Conservation (phyloP, 2,888 invertebrate species). For the Ariolimax columbianus region DNA sequence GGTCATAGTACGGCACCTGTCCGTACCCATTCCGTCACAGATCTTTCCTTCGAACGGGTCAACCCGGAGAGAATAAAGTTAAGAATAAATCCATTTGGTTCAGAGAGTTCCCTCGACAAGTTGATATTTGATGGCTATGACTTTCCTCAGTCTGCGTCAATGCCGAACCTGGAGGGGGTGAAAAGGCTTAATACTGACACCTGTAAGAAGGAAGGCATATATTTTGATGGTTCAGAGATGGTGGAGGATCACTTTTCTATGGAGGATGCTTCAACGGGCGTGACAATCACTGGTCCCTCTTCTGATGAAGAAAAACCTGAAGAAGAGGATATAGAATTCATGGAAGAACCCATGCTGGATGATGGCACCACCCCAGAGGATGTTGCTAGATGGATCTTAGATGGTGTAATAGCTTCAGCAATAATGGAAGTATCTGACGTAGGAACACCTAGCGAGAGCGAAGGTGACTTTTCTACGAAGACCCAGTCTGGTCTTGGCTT, state of each 20-base stretch:
- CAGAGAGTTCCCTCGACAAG: constrained; percentile 73
- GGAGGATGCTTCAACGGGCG: constrained; percentile 1
- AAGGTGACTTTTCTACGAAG: constrained; percentile 15
- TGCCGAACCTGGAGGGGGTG: constrained; percentile 64
- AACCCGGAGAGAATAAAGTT: constrained; percentile 83
- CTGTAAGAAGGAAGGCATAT: constrained; percentile 76
- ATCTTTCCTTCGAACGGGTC: constrained; percentile 80
- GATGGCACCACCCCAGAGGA: constrained; percentile 15
- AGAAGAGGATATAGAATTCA: not conserved
- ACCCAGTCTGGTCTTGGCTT: constrained; percentile 7
- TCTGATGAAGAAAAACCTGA: not conserved
- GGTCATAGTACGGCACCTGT: constrained; percentile 65
- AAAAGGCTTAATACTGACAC: constrained; percentile 73
- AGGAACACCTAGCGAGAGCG: not conserved
- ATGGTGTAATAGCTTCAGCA: constrained; percentile 30
- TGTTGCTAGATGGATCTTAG: constrained; percentile 37
- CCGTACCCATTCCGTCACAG: constrained; percentile 78
- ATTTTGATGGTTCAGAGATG: constrained; percentile 69
- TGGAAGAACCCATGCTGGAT: not conserved
- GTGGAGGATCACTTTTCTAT: constrained; percentile 52
- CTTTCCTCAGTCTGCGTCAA: constrained; percentile 61
- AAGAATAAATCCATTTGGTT: constrained; percentile 84
- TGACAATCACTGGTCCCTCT: not conserved
- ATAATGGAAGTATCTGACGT: not conserved
- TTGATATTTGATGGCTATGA: constrained; percentile 73